Conservation (phyloP, 2,888 invertebrate genomes). For the Diadromus collaris region DNA sequence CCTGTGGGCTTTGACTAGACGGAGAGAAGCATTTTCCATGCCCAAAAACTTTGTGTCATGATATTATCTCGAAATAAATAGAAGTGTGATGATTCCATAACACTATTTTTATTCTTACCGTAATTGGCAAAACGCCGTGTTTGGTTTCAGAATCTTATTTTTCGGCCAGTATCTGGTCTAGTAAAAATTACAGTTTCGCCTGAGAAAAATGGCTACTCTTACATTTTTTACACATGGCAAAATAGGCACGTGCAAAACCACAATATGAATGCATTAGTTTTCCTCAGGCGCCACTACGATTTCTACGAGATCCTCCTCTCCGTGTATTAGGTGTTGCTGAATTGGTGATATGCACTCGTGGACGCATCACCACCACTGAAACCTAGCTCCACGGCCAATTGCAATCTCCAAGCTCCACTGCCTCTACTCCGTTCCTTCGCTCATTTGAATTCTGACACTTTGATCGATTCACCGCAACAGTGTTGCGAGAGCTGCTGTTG, state of each 20-base stretch:
- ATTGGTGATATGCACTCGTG: constrained; percentile 13
- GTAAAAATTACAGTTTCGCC: too few relatives aligned
- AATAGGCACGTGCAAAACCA: too few relatives aligned
- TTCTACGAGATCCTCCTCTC: too few relatives aligned
- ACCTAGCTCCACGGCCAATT: background rate
- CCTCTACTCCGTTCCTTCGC: background rate
- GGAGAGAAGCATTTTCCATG: background rate
- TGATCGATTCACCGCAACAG: constrained; percentile 29
- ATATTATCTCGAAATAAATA: background rate
- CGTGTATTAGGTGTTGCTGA: background rate
- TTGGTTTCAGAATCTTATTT: background rate
- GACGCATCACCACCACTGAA: background rate
- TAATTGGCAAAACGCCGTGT: too few relatives aligned
- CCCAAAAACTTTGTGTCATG: background rate
- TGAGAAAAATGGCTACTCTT: too few relatives aligned
- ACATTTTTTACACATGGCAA: too few relatives aligned
- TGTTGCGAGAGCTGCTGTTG: background rate
- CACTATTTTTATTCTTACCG: background rate
- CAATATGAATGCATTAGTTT: too few relatives aligned
- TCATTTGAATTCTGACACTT: constrained; percentile 36
- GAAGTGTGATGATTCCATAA: background rate
- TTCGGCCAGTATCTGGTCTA: background rate
- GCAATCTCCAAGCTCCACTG: background rate
- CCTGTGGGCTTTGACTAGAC: too few relatives aligned
- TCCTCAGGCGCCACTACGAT: too few relatives aligned